Evolutionary conservation across 2,888 invertebrate species (phyloP).

Genomic region (Limnephilus marmoratus): DNA sequence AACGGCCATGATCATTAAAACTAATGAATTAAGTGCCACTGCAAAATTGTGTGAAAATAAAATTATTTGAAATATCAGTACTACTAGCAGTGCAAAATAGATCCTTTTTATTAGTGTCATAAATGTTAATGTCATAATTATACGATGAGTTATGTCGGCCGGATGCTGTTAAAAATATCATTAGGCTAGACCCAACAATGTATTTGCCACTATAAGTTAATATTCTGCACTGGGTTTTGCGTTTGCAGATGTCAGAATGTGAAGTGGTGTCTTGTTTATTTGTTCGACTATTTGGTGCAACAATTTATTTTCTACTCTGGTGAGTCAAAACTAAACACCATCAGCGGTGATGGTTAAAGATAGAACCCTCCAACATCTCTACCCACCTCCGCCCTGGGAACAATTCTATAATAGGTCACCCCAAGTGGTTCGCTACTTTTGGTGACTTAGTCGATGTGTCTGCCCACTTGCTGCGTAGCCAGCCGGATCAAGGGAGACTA

Average conservation of each 20-base stretch:
- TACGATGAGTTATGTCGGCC: background rate
- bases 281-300: too few relatives aligned
- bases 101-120: background rate
- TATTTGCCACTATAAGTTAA: background rate
- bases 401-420: too few relatives aligned
- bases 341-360: too few relatives aligned
- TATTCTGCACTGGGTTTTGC: background rate
- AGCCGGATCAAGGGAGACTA: too few relatives aligned
- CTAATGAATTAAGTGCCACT: background rate
- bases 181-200: background rate
- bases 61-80: background rate
- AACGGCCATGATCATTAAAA: background rate
- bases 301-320: too few relatives aligned
- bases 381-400: too few relatives aligned
- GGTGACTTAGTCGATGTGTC: too few relatives aligned
- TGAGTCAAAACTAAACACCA: too few relatives aligned
- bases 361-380: too few relatives aligned
- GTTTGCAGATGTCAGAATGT: background rate
- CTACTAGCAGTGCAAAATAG: background rate
- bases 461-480: too few relatives aligned
- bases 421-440: too few relatives aligned
- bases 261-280: background rate
- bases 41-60: background rate
- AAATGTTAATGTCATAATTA: background rate
- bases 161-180: background rate